Conservation (phyloP, 2,113 vertebrate species). For the Parus major region DNA sequence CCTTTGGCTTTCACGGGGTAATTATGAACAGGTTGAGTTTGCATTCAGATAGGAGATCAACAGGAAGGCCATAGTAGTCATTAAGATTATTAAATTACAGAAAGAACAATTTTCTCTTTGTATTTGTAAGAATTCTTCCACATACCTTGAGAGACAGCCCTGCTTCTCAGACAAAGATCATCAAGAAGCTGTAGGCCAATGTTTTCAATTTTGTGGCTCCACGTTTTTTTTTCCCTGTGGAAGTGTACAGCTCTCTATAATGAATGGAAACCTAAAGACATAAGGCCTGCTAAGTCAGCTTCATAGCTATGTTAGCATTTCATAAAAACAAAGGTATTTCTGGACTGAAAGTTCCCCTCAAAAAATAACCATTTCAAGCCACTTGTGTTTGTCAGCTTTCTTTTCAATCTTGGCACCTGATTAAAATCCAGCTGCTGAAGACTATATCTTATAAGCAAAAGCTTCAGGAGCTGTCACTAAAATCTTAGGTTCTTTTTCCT, state of each 20-base stretch:
- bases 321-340: background rate
- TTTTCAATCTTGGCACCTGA: background rate
- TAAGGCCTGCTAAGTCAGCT: background rate
- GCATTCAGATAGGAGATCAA: constrained; percentile 38
- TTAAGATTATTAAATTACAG: background rate
- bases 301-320: background rate
- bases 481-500: background rate
- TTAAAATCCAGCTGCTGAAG: background rate
- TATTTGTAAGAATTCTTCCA: background rate
- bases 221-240: background rate
- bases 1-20: background rate
- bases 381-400: background rate
- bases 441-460: background rate
- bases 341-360: background rate
- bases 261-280: background rate
- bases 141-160: background rate
- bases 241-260: background rate
- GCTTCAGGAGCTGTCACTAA: background rate
- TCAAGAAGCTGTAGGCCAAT: background rate
- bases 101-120: background rate
- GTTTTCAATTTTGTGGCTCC: background rate
- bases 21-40: background rate
- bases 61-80: background rate
- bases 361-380: background rate
- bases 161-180: background rate